A percentile compares a stretch with the other conserved stretches of the same genome.
Evolutionary conservation across 1,140 invertebrate genomes (phyloP).

Genomic region (Drosophila bocki): DNA sequence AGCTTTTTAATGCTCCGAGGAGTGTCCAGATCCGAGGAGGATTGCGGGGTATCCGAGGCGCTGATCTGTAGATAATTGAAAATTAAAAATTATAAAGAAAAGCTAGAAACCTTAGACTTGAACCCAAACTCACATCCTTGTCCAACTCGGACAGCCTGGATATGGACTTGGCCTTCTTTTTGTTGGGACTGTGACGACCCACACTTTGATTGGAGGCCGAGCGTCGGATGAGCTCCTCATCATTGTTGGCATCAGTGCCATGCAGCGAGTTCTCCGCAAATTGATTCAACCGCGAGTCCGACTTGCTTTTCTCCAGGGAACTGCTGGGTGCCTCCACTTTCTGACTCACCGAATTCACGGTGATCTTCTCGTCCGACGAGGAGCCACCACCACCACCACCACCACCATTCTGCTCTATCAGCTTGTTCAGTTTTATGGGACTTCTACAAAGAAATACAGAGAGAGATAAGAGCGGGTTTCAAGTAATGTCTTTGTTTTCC

Average conservation of each 20-base stretch:
- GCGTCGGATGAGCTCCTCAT: conserved; percentile 85
- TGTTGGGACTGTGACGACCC: conserved; percentile 85
- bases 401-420: conserved; percentile 48
- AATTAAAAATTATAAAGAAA: not conserved
- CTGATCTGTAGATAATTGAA: conserved; percentile 56
- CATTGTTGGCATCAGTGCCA: conserved; percentile 74
- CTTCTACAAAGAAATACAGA: conserved; percentile 56
- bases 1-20: conserved; percentile 81
- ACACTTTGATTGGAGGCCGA: conserved; percentile 86
- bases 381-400: not conserved
- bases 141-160: conserved; percentile 86
- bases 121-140: conserved; percentile 85
- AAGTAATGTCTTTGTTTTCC: conserved; percentile 7
- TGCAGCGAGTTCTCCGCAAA: conserved; percentile 66
- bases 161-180: conserved; percentile 87
- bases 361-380: conserved; percentile 50
- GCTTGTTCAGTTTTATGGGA: conserved; percentile 74
- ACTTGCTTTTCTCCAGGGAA: conserved; percentile 88
- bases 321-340: conserved; percentile 36
- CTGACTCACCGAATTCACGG: conserved; percentile 16
- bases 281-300: conserved; percentile 88
- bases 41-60: conserved; percentile 75
- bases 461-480: conserved; percentile 14
- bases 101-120: too few species aligned
- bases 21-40: conserved; percentile 80